Conservation (phyloP, 1,140 invertebrate species). For the Holotrichia oblita region DNA sequence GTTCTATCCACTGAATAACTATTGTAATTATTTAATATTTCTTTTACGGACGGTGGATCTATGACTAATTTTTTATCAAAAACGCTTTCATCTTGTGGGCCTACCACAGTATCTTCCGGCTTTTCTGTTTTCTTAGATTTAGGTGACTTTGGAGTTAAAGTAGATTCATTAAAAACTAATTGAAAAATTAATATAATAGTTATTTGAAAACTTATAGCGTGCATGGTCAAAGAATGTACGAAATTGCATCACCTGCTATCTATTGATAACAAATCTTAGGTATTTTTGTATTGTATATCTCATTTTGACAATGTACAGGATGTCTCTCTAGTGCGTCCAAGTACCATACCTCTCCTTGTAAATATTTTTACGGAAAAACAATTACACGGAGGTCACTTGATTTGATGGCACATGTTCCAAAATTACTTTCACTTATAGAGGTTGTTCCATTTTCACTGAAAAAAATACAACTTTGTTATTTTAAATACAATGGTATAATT, state of each 20-base stretch:
- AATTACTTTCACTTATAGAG: too few relatives aligned
- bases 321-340: too few relatives aligned
- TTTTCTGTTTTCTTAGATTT: slow-evolving; percentile 48
- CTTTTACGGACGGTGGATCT: slow-evolving; percentile 70
- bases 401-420: too few relatives aligned
- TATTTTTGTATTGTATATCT: too few relatives aligned
- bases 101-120: slow-evolving; percentile 57
- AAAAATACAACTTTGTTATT: too few relatives aligned
- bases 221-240: background rate
- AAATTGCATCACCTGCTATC: background rate
- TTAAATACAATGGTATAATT: too few relatives aligned
- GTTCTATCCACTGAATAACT: slow-evolving; percentile 76
- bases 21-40: slow-evolving; percentile 80
- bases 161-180: slow-evolving; percentile 27
- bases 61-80: slow-evolving; percentile 74
- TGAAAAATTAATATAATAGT: background rate
- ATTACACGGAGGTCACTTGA: too few relatives aligned
- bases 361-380: too few relatives aligned
- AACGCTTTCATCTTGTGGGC: slow-evolving; percentile 74
- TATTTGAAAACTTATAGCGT: background rate
- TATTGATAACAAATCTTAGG: background rate
- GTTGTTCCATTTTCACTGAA: too few relatives aligned
- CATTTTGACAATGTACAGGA: too few relatives aligned
- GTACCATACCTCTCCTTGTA: too few relatives aligned
- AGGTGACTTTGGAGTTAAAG: slow-evolving; percentile 48